Conservation (phyloP, 2,113 vertebrate genomes). For the Caloenas nicobarica region DNA sequence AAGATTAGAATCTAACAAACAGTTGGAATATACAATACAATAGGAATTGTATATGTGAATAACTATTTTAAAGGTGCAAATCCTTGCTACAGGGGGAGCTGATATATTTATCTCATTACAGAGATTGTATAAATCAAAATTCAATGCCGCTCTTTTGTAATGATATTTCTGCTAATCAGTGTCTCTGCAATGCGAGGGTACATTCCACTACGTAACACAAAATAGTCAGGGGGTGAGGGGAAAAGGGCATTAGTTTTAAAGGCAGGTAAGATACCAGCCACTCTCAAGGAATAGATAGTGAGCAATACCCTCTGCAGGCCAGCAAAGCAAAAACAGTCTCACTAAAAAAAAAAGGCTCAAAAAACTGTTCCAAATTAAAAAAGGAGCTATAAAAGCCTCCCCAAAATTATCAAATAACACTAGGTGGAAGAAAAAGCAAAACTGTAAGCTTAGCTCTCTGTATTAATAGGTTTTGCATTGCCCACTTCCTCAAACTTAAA, state of each 20-base stretch:
- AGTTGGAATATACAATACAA: not conserved
- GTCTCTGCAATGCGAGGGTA: not conserved
- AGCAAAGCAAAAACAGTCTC: not conserved
- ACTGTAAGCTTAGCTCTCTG: not conserved
- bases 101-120: not conserved
- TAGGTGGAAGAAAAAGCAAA: not conserved
- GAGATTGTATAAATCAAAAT: not conserved
- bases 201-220: not conserved
- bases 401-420: not conserved
- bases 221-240: not conserved
- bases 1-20: not conserved
- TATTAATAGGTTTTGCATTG: not conserved
- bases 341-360: not conserved
- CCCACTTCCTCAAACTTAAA: not conserved
- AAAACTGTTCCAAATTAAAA: not conserved
- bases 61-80: not conserved
- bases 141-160: not conserved
- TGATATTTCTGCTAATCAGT: not conserved
- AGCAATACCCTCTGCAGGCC: constrained; percentile 73
- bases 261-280: not conserved
- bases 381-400: not conserved
- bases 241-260: not conserved
- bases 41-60: not conserved
- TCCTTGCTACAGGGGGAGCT: not conserved
- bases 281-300: not conserved